Conservation (phyloP, 2,888 invertebrate species). For the Apamea crenata region DNA sequence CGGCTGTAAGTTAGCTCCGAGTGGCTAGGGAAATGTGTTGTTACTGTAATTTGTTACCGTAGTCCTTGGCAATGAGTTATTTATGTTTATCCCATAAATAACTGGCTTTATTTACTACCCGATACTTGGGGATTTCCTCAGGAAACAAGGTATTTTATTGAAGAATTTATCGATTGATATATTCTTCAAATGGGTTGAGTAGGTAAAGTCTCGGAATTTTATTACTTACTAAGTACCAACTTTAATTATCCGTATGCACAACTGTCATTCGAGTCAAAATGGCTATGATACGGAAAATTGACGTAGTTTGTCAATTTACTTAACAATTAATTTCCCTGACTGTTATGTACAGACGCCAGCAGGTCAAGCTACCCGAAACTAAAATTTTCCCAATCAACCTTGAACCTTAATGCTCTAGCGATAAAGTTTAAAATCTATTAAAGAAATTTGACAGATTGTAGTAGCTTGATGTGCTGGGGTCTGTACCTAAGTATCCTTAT, state of each 20-base stretch:
- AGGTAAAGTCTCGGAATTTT: background rate
- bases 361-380: too few relatives aligned
- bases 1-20: background rate
- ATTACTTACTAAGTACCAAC: background rate
- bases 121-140: conserved; percentile 28
- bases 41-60: conserved; percentile 29
- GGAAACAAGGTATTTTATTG: conserved; percentile 15
- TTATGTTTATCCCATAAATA: conserved; percentile 34
- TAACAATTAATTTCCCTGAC: background rate
- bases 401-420: too few relatives aligned
- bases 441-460: too few relatives aligned
- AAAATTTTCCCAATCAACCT: too few relatives aligned
- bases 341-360: too few relatives aligned
- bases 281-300: background rate
- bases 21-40: conserved; percentile 25
- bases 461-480: too few relatives aligned
- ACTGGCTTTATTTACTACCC: conserved; percentile 20
- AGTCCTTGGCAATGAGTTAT: conserved; percentile 26
- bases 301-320: background rate
- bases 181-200: background rate
- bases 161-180: conserved; percentile 8
- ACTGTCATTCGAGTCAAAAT: background rate
- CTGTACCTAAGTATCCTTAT: background rate
- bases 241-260: background rate
- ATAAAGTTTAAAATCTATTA: too few relatives aligned